These are phyloP conservation scores for Rugalucina vietnamica DNA, from an alignment of 2,888 invertebrate genomes.

Conservation along the genomic window DNA sequence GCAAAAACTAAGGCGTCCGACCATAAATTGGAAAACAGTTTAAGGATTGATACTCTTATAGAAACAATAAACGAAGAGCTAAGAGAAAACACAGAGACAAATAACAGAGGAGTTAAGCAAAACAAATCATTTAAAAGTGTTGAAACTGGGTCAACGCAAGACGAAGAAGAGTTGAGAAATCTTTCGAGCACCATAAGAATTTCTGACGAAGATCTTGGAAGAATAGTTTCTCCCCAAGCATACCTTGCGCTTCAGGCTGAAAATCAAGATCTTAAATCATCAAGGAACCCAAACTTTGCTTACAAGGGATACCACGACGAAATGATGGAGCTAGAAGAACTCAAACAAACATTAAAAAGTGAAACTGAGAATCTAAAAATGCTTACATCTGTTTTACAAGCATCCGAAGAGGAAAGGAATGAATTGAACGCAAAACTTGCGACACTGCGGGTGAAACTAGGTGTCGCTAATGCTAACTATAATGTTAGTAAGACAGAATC, in stretches of 20 bases:
- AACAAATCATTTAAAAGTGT: slow-evolving; percentile 23
- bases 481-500: slow-evolving; percentile 58
- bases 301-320: neutral
- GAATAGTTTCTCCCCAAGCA: slow-evolving; percentile 54
- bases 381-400: slow-evolving; percentile 4
- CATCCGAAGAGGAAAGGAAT: slow-evolving; percentile 50
- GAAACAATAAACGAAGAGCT: too few relatives aligned
- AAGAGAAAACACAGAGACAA: too few relatives aligned
- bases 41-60: too few relatives aligned
- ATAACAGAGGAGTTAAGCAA: slow-evolving; percentile 1
- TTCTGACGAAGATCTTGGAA: slow-evolving; percentile 59
- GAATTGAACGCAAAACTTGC: slow-evolving; percentile 56
- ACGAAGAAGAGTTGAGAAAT: slow-evolving; percentile 54
- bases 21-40: too few relatives aligned
- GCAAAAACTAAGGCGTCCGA: too few relatives aligned
- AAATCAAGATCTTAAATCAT: neutral
- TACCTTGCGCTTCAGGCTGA: neutral
- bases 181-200: slow-evolving; percentile 55
- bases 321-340: neutral
- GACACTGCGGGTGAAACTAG: slow-evolving; percentile 54
- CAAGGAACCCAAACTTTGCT: neutral
- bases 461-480: slow-evolving; percentile 58
- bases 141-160: slow-evolving; percentile 49
- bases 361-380: neutral
- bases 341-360: neutral